Conservation (phyloP, 1,140 invertebrate genomes). For the Saccostrea cuccullata region DNA sequence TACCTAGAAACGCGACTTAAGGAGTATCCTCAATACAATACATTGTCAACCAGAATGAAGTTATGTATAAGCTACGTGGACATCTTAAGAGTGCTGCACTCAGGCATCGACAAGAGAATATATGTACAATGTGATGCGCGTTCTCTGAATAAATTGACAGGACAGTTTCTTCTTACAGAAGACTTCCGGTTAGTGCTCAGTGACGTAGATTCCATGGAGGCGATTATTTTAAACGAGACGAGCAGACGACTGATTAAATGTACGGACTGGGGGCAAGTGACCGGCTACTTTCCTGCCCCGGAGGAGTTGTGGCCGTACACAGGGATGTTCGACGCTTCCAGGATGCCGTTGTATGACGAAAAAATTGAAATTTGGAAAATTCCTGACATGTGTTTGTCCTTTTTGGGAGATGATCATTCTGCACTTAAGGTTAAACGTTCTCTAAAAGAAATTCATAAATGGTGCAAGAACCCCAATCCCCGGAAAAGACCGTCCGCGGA, state of each 20-base stretch:
- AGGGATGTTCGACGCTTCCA: neutral
- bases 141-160: neutral
- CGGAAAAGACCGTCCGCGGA: neutral
- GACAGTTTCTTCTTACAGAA: neutral
- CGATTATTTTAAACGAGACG: neutral
- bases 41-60: neutral
- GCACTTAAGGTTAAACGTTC: neutral
- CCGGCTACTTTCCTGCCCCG: neutral
- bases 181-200: slow-evolving; percentile 9
- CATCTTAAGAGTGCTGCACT: neutral
- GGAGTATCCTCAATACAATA: neutral
- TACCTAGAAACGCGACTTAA: neutral
- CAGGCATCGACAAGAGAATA: neutral
- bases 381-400: neutral
- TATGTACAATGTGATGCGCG: neutral
- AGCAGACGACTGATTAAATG: neutral
- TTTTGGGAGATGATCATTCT: neutral
- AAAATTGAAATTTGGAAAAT: slow-evolving; percentile 32
- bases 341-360: slow-evolving; percentile 6
- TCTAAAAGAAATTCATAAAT: neutral
- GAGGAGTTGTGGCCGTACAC: neutral
- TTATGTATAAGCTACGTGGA: slow-evolving; percentile 3
- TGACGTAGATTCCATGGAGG: slow-evolving; percentile 11
- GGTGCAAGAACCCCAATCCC: neutral
- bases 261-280: neutral